These are phyloP conservation scores for Rallus limicola DNA, from an alignment of 2,113 vertebrate genomes.

Conservation along the genomic window DNA sequence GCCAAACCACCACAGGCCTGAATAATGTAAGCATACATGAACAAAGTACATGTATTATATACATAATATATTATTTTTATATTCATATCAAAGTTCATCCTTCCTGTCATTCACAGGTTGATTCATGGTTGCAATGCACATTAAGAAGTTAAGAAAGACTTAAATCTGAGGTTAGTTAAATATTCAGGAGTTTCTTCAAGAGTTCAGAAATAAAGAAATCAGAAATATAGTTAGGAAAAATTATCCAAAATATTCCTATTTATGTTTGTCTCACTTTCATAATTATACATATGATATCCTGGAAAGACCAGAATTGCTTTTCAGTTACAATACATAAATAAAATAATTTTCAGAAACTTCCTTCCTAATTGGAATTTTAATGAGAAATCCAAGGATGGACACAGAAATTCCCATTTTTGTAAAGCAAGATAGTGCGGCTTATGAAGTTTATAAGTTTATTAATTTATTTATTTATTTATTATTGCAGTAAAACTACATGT, in stretches of 20 bases:
- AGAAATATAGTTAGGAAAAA: not conserved
- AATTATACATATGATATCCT: not conserved
- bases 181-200: not conserved
- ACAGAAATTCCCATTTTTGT: not conserved
- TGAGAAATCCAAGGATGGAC: accelerated
- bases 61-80: not conserved
- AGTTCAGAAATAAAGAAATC: not conserved
- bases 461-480: not conserved
- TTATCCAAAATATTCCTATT: not conserved
- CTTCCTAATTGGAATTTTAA: not conserved
- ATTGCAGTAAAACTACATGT: not conserved
- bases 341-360: not conserved
- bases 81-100: not conserved
- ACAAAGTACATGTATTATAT: not conserved
- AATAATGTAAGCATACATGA: not conserved
- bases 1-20: too few relatives aligned
- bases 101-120: not conserved
- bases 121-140: not conserved
- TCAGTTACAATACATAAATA: not conserved
- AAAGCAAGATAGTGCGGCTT: not conserved
- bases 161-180: not conserved
- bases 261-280: not conserved
- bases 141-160: not conserved
- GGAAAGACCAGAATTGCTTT: not conserved
- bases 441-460: too few relatives aligned